Evolutionary conservation across 2,797 vertebrate species (phyloP), one percentile per base, ranked within the genome.

Genomic region (Squalus acanthias): DNA sequence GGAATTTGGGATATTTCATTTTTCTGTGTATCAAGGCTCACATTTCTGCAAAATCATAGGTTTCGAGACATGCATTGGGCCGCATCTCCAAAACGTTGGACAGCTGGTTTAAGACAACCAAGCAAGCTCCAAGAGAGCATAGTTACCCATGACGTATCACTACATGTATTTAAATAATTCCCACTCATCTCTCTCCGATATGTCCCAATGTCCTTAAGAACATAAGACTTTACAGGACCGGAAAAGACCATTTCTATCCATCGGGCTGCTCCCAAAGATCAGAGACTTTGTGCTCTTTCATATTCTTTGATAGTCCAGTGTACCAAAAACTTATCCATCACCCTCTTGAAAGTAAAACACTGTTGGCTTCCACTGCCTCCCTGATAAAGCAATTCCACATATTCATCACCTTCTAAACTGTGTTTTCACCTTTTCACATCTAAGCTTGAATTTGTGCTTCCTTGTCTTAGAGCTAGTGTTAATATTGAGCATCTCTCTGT

Each of bases 341-440:
- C 1, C 82, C 82, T 85, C 17, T 50, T 50, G 46, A 85, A 50
- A 50, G 50, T 85, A 50, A 22, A 22, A 50, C 46, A 85, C 15
- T 85, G 82, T 50, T 85, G 46, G 39, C 8, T 17, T 9, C 20
- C 1, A 50, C 46, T 50, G 46, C 7, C 4, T 85, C 82, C 20
- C 20, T 85, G 82, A 85, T 50, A 22, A 85, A 85, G 46, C 82
- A 92, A 92, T 92, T 92, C 13, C 89, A 92, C 29, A 92, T 92
- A 39, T 92, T 39, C 33, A 17, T 65, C 33, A 39, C 5, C 5
- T 67, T 92, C 4, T 65, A 92, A 92, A 92, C 63, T 92, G 53
- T 63, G 6, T 39, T 65, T 67, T 67, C 33, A 92, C 63, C n/a
- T 65, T 65, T 39, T 92, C 33, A 65, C 60, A 20, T 92, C 60